These are phyloP conservation scores for Brachirus orientalis DNA, from an alignment of 2,113 vertebrate genomes.

Conservation along the genomic window DNA sequence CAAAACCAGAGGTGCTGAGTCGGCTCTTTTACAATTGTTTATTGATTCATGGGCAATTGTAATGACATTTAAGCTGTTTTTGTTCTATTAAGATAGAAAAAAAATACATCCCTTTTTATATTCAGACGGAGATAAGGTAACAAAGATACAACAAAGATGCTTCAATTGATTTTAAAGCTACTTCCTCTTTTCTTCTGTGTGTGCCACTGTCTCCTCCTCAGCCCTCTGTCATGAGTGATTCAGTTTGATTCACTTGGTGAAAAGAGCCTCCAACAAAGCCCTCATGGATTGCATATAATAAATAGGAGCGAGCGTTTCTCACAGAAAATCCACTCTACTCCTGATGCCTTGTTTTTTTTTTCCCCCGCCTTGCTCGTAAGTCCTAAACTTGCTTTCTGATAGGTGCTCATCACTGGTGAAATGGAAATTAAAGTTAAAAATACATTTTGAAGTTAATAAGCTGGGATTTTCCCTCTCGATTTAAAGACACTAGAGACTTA, in stretches of 20 bases:
- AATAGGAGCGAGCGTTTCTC: conserved; percentile 59
- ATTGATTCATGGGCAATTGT: conserved; percentile 7
- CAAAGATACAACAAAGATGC: conserved; percentile 45
- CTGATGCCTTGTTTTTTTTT: conserved; percentile 27
- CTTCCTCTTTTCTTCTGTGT: conserved; percentile 49
- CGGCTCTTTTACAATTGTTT: conserved; percentile 3
- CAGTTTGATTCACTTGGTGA: conserved; percentile 69
- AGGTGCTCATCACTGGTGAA: too few relatives aligned
- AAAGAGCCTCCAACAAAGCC: conserved; percentile 66
- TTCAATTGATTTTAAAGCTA: conserved; percentile 61
- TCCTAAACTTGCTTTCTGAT: too few relatives aligned
- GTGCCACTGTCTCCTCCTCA: conserved; percentile 37
- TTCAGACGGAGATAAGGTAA: conserved; percentile 18
- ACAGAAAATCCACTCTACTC: conserved; percentile 22
- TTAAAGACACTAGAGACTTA: too few relatives aligned
- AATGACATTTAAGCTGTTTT: neutral
- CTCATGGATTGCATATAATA: conserved; percentile 52
- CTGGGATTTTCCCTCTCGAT: too few relatives aligned
- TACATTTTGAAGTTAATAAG: too few relatives aligned
- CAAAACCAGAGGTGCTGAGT: conserved; percentile 24
- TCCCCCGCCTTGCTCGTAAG: conserved; percentile 2
- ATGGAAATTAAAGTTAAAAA: too few relatives aligned
- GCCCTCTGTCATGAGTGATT: conserved; percentile 68
- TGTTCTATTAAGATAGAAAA: neutral
- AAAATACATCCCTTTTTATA: conserved; percentile 10